Evolutionary conservation across 35 echinoderm and acorn worm genomes (phyloP), one percentile per base, ranked within the genome.

Genomic region (Hemicentrotus pulcherrimus): DNA sequence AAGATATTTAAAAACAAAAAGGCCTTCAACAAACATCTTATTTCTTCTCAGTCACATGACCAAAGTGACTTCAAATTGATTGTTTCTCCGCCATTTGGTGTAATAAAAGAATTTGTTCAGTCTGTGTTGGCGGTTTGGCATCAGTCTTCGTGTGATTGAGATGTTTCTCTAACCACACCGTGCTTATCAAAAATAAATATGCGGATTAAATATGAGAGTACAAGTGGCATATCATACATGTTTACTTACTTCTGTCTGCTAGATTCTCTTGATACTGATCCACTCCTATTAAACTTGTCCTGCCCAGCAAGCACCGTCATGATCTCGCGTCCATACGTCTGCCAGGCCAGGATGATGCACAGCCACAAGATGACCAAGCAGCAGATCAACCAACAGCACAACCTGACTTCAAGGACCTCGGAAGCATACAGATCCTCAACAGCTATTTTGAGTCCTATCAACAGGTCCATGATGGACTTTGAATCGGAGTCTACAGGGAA

Each of bases 271-370:
- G 59, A 86, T 33, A 48, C 46, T 0, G 45, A 95, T 18, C 31
- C 52, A 46, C 78, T 95, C 46, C 30, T 61, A 24, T 46, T 33
- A 28, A 45, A 18, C 46, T 86, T 94, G 59, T 94, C 59, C 33
- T 94, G 60, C 9, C 47, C 31, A 14, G 59, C 47, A 48, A 71
- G 33, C 33, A 71, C 94, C 22, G 33, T 45, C 94, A 94, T 94
- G 61, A 97, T 97, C 9, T 96, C 97, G 31, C 41, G 70, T 65
- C 97, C 97, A 86, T 97, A 97, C n/a, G 94, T 33, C 45, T 48
- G n/a, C 97, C 97, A 97, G 18, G 95, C 95, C 28, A 97, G 6
- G 85, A 95, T 31, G 85, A 96, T 97, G 7, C 94, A 94, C 30
- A 95, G 16, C 30, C 92, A 89, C 2, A 97, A 47, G 15, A 94